Evolutionary conservation across 2,113 vertebrate genomes (phyloP).

Genomic region (Tenebrosternarchus preto): DNA sequence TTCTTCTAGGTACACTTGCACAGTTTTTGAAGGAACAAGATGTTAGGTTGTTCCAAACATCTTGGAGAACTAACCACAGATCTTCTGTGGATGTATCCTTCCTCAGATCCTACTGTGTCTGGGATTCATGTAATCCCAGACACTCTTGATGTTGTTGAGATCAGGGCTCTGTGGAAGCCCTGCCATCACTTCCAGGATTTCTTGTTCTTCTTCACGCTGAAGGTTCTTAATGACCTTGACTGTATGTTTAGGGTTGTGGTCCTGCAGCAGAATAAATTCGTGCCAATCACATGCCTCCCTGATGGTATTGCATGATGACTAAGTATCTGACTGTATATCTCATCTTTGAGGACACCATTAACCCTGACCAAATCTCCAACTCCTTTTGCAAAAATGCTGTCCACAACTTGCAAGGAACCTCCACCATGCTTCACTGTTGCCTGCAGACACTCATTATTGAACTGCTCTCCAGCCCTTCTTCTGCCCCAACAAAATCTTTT

Average conservation of each 20-base stretch:
- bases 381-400: not conserved
- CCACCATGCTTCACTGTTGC: too few relatives aligned
- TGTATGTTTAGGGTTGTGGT: not conserved
- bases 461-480: not conserved
- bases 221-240: not conserved
- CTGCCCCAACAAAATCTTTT: too few relatives aligned
- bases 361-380: not conserved
- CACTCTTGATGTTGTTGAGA: not conserved
- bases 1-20: not conserved
- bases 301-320: not conserved
- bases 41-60: too few relatives aligned
- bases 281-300: not conserved
- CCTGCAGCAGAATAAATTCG: not conserved
- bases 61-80: not conserved
- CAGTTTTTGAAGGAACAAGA: not conserved
- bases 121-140: not conserved
- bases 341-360: not conserved
- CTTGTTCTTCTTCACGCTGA: not conserved
- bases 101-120: not conserved
- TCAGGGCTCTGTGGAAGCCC: not conserved
- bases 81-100: not conserved
- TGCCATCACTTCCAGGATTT: not conserved
- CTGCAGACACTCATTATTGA: too few relatives aligned
- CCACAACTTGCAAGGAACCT: not conserved
- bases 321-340: not conserved